phyloP scores from a whole-genome alignment of 2,888 invertebrate species.

The Drosophila setosimentum region DNA sequence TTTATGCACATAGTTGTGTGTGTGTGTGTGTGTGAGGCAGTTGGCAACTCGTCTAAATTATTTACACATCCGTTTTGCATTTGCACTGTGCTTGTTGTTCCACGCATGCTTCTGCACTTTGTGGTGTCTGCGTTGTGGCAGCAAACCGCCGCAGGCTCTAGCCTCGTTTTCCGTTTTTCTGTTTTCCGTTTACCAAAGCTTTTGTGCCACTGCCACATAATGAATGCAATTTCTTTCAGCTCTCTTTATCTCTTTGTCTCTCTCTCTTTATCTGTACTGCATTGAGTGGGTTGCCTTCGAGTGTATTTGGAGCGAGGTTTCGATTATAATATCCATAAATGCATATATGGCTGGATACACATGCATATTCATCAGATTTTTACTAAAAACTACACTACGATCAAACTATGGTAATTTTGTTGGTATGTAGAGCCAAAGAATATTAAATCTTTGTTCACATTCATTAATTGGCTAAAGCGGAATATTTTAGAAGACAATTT shows the following conservation, averaged over 20 bases:
- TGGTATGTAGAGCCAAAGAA: conserved; percentile 1
- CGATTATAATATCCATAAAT: conserved; percentile 16
- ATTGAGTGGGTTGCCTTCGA: conserved; percentile 55
- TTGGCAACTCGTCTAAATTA: conserved; percentile 79
- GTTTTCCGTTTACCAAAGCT: conserved; percentile 41
- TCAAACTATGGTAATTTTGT: conserved; percentile 37
- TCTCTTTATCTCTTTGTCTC: conserved; percentile 40
- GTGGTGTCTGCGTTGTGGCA: conserved; percentile 67
- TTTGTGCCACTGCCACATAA: conserved; percentile 76
- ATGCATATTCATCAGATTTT: conserved; percentile 7
- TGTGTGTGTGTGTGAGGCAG: conserved; percentile 13
- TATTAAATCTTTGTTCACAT: not conserved
- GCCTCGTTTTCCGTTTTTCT: conserved; percentile 58
- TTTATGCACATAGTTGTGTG: conserved; percentile 13
- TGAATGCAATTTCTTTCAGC: conserved; percentile 82
- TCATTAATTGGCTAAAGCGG: not conserved
- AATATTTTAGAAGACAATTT: not conserved
- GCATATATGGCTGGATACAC: conserved; percentile 1
- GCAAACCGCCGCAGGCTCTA: conserved; percentile 66
- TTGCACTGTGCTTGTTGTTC: conserved; percentile 68
- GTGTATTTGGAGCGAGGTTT: conserved; percentile 3
- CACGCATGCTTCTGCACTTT: conserved; percentile 71
- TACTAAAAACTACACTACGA: conserved; percentile 3
- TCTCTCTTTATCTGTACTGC: conserved; percentile 9
- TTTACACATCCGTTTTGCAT: conserved; percentile 80